Conservation (phyloP, 1,140 invertebrate genomes). For the Brachionus manjavacas region DNA sequence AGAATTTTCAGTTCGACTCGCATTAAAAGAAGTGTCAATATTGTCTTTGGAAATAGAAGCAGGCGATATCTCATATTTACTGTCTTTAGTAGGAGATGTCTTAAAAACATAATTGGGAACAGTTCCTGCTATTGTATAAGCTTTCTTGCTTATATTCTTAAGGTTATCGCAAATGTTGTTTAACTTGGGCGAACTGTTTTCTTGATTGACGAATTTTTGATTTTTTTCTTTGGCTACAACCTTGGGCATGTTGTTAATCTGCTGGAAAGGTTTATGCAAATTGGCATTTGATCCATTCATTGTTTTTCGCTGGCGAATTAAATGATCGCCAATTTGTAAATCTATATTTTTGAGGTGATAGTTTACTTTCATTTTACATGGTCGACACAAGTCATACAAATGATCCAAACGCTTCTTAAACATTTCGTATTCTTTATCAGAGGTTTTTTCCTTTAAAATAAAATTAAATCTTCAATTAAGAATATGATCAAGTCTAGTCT, state of each 20-base stretch:
- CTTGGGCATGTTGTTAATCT: neutral
- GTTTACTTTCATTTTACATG: constrained; percentile 18
- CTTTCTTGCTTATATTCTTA: constrained; percentile 33
- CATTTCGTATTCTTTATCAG: neutral
- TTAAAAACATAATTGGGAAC: constrained; percentile 31
- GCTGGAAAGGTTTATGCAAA: neutral
- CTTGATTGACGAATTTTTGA: neutral
- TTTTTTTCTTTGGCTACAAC: neutral
- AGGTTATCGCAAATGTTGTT: neutral
- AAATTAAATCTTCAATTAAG: neutral
- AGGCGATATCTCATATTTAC: constrained; percentile 23
- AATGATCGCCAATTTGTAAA: constrained; percentile 31
- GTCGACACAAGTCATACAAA: constrained; percentile 9
- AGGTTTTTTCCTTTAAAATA: constrained; percentile 1
- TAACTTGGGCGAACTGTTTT: neutral
- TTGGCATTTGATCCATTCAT: neutral
- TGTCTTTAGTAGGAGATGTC: neutral
- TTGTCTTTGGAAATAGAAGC: neutral
- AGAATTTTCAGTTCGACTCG: neutral
- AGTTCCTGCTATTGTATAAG: constrained; percentile 38
- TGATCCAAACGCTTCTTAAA: constrained; percentile 18
- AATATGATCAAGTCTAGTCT: neutral
- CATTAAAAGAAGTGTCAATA: neutral
- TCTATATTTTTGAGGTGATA: constrained; percentile 19
- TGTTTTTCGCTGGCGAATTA: constrained; percentile 36